Evolutionary conservation across 2,797 vertebrate species (phyloP), one percentile per base, ranked within the genome.

Genomic region (Balearica regulorum): DNA sequence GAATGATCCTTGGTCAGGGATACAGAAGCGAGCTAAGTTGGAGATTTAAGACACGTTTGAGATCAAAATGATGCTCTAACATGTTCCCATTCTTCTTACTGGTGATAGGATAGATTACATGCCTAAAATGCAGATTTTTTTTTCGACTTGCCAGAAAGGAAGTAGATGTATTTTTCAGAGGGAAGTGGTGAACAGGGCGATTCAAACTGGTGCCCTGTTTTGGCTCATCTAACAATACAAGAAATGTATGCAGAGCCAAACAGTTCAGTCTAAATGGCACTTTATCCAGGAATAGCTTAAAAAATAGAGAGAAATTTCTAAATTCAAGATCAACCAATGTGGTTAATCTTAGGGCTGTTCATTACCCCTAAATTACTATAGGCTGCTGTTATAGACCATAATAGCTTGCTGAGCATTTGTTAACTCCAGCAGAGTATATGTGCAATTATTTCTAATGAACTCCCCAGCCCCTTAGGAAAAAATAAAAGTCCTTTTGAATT

Each of bases 391-490:
- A 85, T 24, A 44, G 41, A 70, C 73, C 87, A 65, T 75, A 94
- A 89, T 83, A 96, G 64, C 84, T 96, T 96, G 82, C 91, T 90
- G 92, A 92, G 83, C 78, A 87, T 95, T 95, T 94, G 86, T 95
- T 95, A 95, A 92, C 87, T 97, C 91, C 89, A 94, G 65, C 83
- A 94, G 81, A 92, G 84, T 89, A 57, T 76, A 81, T 83, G 58
- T 83, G 94, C 94, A 96, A 81, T 95, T 95, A 90, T 87, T 94
- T 91, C 46, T 80, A 83, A 96, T 79, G 83, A 94, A 96, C 43
- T 82, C 17, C 73, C 10, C n/a, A 69, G 26, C 70, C 93, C 66
- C 80, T 71, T 48, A 81, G 70, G 69, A 77, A 93, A 91, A 95
- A 89, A 85, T 78, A 70, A 54, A 46, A 81, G 83, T 78, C 53